phyloP scores from a whole-genome alignment of 2,797 vertebrate genomes.

The Microhierax caerulescens region DNA sequence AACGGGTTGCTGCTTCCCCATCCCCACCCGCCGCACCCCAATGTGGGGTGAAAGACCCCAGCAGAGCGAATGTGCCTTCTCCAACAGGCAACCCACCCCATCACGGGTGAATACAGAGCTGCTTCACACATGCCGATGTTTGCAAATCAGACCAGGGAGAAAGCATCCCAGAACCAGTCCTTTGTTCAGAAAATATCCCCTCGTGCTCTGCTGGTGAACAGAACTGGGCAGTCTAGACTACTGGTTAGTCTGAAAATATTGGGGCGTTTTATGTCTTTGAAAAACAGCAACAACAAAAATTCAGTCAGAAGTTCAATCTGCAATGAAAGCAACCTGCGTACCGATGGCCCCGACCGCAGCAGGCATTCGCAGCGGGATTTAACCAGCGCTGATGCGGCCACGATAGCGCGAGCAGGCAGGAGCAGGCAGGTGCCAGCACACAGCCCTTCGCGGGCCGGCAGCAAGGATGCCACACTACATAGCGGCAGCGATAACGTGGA shows the following conservation, averaged over 20 bases:
- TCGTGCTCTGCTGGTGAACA: background rate
- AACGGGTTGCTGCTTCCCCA: background rate
- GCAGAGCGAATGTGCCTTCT: background rate
- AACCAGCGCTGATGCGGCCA: background rate
- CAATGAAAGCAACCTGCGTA: background rate
- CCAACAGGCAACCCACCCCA: accelerated
- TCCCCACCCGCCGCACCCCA: background rate
- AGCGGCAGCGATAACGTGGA: accelerated
- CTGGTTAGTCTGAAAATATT: background rate
- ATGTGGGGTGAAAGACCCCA: background rate
- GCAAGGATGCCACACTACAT: accelerated
- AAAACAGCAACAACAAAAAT: background rate
- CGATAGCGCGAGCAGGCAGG: accelerated
- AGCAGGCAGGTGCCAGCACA: background rate
- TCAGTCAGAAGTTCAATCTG: background rate
- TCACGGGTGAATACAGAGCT: accelerated
- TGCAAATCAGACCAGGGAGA: background rate
- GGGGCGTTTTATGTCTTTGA: background rate
- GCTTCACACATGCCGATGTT: accelerated
- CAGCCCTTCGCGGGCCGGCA: accelerated
- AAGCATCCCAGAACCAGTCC: background rate
- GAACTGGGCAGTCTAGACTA: background rate
- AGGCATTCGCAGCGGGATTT: background rate
- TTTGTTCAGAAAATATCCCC: background rate
- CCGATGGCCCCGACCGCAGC: accelerated